Base-by-base conservation (phyloP, 35 echinoderm and acorn worm species). In the Holothuria glaberrima region DNA sequence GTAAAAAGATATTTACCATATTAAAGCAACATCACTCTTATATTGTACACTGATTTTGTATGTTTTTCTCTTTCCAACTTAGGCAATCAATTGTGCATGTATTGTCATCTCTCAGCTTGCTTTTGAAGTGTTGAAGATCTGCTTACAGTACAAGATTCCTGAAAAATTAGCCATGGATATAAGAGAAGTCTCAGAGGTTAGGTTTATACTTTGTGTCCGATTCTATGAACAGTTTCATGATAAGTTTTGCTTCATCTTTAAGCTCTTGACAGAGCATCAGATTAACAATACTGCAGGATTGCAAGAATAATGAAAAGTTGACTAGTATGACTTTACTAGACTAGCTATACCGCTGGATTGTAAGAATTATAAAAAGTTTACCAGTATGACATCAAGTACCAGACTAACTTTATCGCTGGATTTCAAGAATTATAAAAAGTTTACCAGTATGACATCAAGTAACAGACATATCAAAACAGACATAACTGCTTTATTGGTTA, bases 61-160 rank as follows among this genome's bases (percentile, higher is more conserved):
- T 58, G 31, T 82, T 82, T 58, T 82, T 0, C 50, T 82, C 48
- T 26, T 58, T 75, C 9, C 30, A 26, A 17, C 26, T 9, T 22
- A 82, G 79, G 79, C 79, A 22, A 82, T 82, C 24, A 82, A 82
- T 48, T 58, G 79, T 82, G 48, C 79, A 20, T 82, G 79, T 33
- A 29, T 82, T n/a, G 48, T 60, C 2, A 50, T 82, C 48, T 48
- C 79, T 32, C 79, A 82, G 25, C 24, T 82, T 18, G 79, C 79
- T 13, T 82, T 22, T 82, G 79, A 82, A 50, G 79, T 60, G 12
- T 25, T 82, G 48, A n/a, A 33, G 7, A 58, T 82, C 25, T 58
- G 36, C 48, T 22, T 82, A 0, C 20, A 82, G 29, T 30, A 0
- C 17, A 57, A 58, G 0, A 17, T 82, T 1, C 0, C 3, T 82